A percentile compares a stretch with the other conserved stretches of the same genome.
phyloP scores from a whole-genome alignment of 1,140 invertebrate genomes.

The Ruditapes philippinarum region DNA sequence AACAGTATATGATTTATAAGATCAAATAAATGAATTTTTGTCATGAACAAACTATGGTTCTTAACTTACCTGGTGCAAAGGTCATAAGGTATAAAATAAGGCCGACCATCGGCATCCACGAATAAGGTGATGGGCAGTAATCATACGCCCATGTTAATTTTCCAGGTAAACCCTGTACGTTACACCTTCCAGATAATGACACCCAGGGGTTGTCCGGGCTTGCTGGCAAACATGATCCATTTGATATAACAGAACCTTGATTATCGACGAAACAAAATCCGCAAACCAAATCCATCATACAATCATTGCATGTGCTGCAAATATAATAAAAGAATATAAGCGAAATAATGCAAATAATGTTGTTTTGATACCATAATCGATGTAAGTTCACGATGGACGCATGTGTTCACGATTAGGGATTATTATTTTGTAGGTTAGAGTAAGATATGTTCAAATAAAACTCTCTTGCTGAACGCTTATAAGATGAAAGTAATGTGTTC shows the following conservation, averaged over 20 bases:
- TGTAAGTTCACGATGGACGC: no score
- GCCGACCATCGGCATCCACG: conserved; percentile 88
- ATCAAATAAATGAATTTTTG: no score
- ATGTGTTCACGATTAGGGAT: no score
- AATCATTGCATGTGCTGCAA: conserved; percentile 86
- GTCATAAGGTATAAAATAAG: conserved; percentile 88
- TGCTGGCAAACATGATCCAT: conserved; percentile 83
- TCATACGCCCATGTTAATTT: conserved; percentile 86
- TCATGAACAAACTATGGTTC: no score
- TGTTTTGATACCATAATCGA: no score
- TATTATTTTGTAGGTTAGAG: no score
- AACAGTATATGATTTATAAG: no score
- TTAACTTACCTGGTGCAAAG: conserved; percentile 88
- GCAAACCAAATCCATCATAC: conserved; percentile 86
- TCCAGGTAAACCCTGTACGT: conserved; percentile 68
- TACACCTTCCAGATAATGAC: conserved; percentile 78
- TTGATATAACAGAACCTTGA: conserved; percentile 66
- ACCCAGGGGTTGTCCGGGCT: conserved; percentile 81
- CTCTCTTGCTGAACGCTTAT: no score
- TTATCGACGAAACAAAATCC: conserved; percentile 87
- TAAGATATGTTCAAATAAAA: no score
- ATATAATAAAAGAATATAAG: neutral
- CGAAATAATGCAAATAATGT: no score
- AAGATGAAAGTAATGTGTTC: no score
- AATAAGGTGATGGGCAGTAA: conserved; percentile 88